phyloP scores from a whole-genome alignment of 2,797 vertebrate species.

The Sphenopsis melanotis region DNA sequence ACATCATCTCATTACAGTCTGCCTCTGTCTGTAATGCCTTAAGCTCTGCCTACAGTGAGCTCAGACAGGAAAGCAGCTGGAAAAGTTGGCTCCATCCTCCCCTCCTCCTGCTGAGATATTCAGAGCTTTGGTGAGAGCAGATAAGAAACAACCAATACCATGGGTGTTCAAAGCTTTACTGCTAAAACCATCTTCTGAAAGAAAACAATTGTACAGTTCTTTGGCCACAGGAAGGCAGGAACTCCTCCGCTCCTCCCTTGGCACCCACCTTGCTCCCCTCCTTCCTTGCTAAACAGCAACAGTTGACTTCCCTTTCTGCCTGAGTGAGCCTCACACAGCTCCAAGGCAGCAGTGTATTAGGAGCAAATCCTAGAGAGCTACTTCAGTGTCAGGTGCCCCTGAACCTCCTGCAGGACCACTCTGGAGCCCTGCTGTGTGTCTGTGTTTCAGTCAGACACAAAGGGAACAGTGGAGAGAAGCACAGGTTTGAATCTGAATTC shows the following conservation, averaged over 20 bases:
- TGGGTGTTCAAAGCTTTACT: constrained; percentile 42
- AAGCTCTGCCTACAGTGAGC: background rate
- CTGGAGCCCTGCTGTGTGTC: background rate
- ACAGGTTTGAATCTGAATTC: background rate
- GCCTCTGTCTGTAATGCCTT: background rate
- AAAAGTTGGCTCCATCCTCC: background rate
- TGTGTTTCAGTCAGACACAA: accelerated
- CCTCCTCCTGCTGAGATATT: background rate
- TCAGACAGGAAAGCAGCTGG: constrained; percentile 11
- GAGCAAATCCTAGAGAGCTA: background rate
- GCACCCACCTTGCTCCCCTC: background rate
- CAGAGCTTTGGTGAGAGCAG: background rate
- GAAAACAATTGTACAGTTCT: background rate
- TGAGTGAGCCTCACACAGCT: background rate
- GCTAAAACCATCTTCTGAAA: constrained; percentile 32
- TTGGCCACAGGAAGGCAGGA: background rate
- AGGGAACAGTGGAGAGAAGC: background rate
- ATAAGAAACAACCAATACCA: background rate
- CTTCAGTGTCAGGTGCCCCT: accelerated
- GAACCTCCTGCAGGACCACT: background rate
- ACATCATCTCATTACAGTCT: background rate
- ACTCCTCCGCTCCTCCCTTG: background rate
- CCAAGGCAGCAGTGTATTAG: background rate
- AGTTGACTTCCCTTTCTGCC: background rate
- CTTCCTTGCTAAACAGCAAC: background rate